Base-by-base conservation (phyloP, 30 jellyfish, hydroid and myxozoan species). In the Clytia hemisphaerica region DNA sequence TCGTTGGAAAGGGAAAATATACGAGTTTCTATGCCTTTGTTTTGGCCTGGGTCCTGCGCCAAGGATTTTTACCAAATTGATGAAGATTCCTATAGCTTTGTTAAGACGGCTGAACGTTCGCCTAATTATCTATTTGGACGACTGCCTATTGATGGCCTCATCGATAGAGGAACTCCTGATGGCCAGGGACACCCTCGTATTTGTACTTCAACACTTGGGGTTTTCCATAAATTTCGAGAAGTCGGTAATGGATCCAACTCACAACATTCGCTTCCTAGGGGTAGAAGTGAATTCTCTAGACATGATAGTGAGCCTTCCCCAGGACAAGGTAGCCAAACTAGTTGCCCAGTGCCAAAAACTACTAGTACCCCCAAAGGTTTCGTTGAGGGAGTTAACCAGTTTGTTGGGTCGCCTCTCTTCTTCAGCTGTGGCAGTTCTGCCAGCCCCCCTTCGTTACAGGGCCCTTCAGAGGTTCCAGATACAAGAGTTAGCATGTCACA, bases 211-310 rank as follows among this genome's bases (percentile, higher is more conserved):
- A 63, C 76, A 63, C 24, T 37, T 63, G 71, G 76, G 72, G 7
- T 35, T 63, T 63, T 28, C 37, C 32, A 63, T 63, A 7, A 63
- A 63, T 37, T 28, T 10, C 16, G 37, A 63, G 71, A 63, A 35
- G 61, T 63, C 76, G 25, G 70, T 63, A 4, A 6, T 63, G 29
- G 7, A 72, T 21, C 79, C 76, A 31, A 44, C 64, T 10, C 82
- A 69, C 76, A 50, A 48, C 47, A 48, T 69, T 14, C 28, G 49
- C n/a, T 69, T 69, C 31, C 37, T 69, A 76, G 82, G 77, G 30
- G 37, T 69, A 58, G 76, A 50, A 50, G 33, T 69, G 32, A 48
- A 48, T 48, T 69, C 82, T 37, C 76, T 69, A 50, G 12, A 9
- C 10, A 38, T 37, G 79, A 24, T 45, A 35, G 30, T 66, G 44